These are phyloP conservation scores for Toxostoma redivivum DNA, from an alignment of 2,113 vertebrate genomes.

Conservation along the genomic window DNA sequence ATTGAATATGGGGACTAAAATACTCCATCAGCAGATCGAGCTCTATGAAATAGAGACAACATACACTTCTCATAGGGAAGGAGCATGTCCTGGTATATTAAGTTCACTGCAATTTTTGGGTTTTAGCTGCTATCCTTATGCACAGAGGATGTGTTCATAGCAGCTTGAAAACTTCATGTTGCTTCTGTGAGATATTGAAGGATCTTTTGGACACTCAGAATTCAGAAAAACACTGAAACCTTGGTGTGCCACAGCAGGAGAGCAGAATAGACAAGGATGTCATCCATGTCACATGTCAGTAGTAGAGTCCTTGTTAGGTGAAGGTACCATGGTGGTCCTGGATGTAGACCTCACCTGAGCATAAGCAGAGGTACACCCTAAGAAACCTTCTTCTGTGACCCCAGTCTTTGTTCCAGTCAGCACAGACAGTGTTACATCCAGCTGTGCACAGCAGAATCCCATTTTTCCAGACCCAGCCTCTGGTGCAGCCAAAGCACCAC, in stretches of 20 bases:
- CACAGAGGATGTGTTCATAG: neutral
- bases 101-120: neutral
- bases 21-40: neutral
- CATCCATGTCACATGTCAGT: rapidly evolving
- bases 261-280: neutral
- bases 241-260: neutral
- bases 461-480: neutral
- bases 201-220: neutral
- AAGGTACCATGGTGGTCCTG: neutral
- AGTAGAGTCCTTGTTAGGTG: neutral
- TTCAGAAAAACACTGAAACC: neutral
- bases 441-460: neutral
- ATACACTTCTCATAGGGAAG: neutral
- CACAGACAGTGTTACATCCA: neutral
- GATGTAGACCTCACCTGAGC: neutral
- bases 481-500: neutral
- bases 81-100: neutral
- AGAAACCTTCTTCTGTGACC: neutral
- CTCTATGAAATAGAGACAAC: neutral
- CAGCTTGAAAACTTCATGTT: neutral
- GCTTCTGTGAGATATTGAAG: neutral
- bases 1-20: neutral
- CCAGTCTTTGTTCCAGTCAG: neutral
- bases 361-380: neutral
- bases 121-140: neutral